Base-by-base conservation (phyloP, 2,113 vertebrate species). In the Anolis carolinensis region DNA sequence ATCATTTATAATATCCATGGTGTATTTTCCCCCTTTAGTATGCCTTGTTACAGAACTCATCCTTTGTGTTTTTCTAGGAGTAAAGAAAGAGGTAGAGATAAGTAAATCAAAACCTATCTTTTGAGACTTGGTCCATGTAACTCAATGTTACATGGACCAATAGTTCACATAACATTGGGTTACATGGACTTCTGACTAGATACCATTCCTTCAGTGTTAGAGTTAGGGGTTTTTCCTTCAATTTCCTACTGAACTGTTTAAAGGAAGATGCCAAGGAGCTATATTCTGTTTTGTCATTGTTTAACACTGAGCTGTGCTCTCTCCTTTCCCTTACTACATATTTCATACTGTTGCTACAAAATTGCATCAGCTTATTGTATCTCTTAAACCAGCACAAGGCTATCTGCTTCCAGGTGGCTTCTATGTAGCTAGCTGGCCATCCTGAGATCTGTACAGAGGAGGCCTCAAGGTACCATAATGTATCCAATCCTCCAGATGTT, bases 381-480 rank as follows among this genome's bases (percentile, higher is more conserved):
- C 52, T 55, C 8, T 55, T 55, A 55, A 55, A 14, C 1, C 52
- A 55, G 13, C 52, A 9, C 52, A 55, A 55, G 52, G n/a, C n/a
- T n/a, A n/a, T n/a, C n/a, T n/a, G n/a, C n/a, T n/a, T 55, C 13
- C 8, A 55, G 52, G 13, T 55, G 52, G 13, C 52, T 55, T 11
- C 13, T 55, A 9, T 55, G 52, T 14, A 55, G 52, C 50, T 7
- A 5, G 10, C 67, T 23, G 89, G 76, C 62, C 44, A 67, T 7
- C 75, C 70, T 68, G 52, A 81, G 77, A 71, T 67, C 71, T n/a
- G 82, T 83, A 59, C 0, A 1, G n/a, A 90, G 87, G 81, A 86
- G 23, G 44, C 86, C 83, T 86, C 82, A 85, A 63, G 71, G 9
- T 81, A 84, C 20, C 1, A 25, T 48, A 55, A 55, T 11, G 52